Conservation (phyloP, 2,113 vertebrate species). For the Guaruba guarouba region DNA sequence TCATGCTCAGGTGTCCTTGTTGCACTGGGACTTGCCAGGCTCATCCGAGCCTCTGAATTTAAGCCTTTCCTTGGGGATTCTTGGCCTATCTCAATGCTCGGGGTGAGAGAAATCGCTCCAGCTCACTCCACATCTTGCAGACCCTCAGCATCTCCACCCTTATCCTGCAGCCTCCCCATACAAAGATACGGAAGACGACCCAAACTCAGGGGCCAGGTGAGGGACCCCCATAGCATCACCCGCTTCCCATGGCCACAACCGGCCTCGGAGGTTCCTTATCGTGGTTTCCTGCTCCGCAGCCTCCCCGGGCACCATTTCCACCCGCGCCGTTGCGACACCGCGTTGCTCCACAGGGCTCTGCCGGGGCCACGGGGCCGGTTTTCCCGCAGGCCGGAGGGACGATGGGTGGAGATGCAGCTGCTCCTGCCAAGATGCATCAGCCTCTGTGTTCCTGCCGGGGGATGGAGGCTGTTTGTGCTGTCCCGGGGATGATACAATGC, state of each 20-base stretch:
- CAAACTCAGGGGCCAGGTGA: accelerated
- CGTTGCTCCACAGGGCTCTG: accelerated
- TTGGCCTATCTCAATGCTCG: not conserved
- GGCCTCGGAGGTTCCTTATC: accelerated
- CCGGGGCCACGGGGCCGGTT: not conserved
- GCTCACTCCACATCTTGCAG: not conserved
- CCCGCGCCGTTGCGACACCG: accelerated
- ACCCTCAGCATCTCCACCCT: accelerated
- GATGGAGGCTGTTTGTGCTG: constrained; percentile 43
- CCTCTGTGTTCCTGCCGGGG: constrained; percentile 27
- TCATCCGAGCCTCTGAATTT: not conserved
- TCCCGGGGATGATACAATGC: constrained; percentile 24
- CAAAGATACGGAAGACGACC: accelerated
- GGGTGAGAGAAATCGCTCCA: not conserved
- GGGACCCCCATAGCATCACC: accelerated
- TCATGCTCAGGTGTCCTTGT: accelerated
- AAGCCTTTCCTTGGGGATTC: not conserved
- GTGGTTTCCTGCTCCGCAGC: accelerated
- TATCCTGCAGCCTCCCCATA: not conserved
- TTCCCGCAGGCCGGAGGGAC: not conserved
- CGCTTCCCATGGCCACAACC: accelerated
- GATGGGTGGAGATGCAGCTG: constrained; percentile 23
- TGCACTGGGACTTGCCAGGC: not conserved
- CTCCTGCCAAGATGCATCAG: constrained; percentile 40
- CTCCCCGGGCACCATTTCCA: accelerated